Evolutionary conservation across 2,888 invertebrate species (phyloP), one percentile per base, ranked within the genome.

Genomic region (Acleris holmiana): DNA sequence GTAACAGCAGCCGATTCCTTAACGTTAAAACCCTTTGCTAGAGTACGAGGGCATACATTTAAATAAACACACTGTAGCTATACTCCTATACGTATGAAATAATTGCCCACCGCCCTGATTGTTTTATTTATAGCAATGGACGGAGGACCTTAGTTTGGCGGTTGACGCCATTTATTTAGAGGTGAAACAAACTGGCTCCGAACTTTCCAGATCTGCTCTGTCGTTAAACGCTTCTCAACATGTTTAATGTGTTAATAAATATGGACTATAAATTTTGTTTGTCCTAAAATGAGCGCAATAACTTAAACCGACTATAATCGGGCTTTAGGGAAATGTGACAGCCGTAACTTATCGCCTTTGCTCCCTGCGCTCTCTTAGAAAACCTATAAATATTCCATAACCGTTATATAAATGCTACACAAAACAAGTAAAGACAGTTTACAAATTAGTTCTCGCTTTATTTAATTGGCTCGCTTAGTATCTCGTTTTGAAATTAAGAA

Each of bases 81-180:
- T 29, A 29, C 8, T 29, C n/a, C n/a, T n/a, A n/a, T n/a, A n/a
- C 8, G 29, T 29, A 8, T 29, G 8, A 29, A 8, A 29, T 29
- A 8, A 29, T 8, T 29, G 8, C 8, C 25, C 35, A 13, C 13
- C 35, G 35, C 13, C 35, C 35, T 35, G 35, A 35, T 35, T 35
- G 35, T 35, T 35, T 35, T 35, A 35, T 35, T 35, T 35, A 35
- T 57, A 13, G 44, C 63, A 61, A 25, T 51, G 68, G 78, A 77
- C 82, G 76, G 73, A 41, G 13, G 71, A 74, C 73, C 73, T 44
- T 44, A n/a, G 75, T 61, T 71, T 70, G 71, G 62, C 77, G 75
- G 76, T 79, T 78, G 83, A 84, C 83, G 82, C 77, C 76, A 84
- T 87, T 87, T 85, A 80, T 84, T 80, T 84, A 88, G 89, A 89